Percentiles rank a stretch among this genome's conserved stretches.
phyloP scores from a whole-genome alignment of 2,797 vertebrate species.

The Xenentodon cancila region DNA sequence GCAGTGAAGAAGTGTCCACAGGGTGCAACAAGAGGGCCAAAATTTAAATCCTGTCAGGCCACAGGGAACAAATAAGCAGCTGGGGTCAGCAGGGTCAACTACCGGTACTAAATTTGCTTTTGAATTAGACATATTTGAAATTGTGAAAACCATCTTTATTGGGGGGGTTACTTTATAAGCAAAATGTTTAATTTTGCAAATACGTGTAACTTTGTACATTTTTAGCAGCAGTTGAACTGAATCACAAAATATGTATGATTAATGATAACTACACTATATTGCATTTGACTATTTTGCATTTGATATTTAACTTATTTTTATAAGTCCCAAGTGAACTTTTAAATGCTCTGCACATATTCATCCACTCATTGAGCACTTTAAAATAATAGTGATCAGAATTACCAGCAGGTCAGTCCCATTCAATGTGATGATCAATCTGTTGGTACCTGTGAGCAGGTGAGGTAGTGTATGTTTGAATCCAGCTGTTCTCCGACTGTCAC shows the following conservation, averaged over 20 bases:
- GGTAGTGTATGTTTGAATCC: conserved; percentile 29
- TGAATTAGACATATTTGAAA: neutral
- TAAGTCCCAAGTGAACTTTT: no score
- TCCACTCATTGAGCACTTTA: no score
- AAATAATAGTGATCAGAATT: neutral
- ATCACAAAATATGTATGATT: no score
- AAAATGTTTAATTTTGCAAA: no score
- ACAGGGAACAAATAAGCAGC: neutral
- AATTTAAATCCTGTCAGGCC: conserved; percentile 24
- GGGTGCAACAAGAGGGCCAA: conserved; percentile 11
- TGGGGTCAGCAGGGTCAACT: conserved; percentile 13
- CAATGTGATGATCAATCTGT: neutral
- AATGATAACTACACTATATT: neutral
- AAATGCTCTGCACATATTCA: no score
- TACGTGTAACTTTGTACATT: no score
- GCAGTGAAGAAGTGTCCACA: conserved; percentile 36
- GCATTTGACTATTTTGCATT: neutral
- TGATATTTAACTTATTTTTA: no score
- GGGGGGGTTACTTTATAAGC: no score
- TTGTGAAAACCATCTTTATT: no score
- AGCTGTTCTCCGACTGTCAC: conserved; percentile 15
- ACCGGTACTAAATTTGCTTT: neutral
- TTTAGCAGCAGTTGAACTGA: no score
- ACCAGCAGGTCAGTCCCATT: neutral
- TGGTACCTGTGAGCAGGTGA: conserved; percentile 62